A percentile compares a stretch with the other conserved stretches of the same genome.
These are phyloP conservation scores for Iselma pallidipennis DNA, from an alignment of 2,888 invertebrate genomes.

Conservation along the genomic window DNA sequence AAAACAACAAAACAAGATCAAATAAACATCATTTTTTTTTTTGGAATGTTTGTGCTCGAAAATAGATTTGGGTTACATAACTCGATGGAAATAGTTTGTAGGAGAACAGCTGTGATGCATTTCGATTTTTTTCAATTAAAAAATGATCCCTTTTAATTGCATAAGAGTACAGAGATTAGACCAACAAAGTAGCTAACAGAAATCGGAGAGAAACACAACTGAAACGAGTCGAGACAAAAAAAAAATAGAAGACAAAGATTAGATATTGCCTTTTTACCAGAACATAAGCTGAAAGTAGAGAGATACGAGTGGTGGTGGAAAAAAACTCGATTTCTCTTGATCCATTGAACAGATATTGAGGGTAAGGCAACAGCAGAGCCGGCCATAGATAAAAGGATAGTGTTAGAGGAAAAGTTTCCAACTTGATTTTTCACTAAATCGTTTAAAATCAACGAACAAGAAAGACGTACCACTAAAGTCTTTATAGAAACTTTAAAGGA, in stretches of 20 bases:
- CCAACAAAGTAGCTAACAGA: neutral
- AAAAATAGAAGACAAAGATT: constrained; percentile 27
- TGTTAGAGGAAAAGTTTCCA: too few relatives aligned
- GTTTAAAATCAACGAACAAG: too few relatives aligned
- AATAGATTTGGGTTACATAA: too few relatives aligned
- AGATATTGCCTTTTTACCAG: constrained; percentile 29
- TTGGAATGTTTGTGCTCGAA: too few relatives aligned
- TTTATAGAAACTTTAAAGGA: neutral
- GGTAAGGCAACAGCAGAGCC: constrained; percentile 19
- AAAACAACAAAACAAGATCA: neutral
- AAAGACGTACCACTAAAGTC: too few relatives aligned
- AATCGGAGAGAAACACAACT: neutral
- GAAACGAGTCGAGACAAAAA: constrained; percentile 10
- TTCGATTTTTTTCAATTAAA: too few relatives aligned
- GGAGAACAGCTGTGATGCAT: too few relatives aligned
- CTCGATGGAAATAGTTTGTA: too few relatives aligned
- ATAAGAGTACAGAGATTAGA: neutral
- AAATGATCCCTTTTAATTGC: too few relatives aligned
- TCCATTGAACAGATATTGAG: constrained; percentile 37
- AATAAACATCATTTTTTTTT: neutral
- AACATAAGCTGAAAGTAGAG: constrained; percentile 26
- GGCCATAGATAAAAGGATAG: constrained; percentile 25
- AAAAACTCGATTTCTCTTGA: constrained; percentile 33
- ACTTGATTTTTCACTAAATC: neutral
- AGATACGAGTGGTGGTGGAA: constrained; percentile 3